Evolutionary conservation across 2,888 invertebrate genomes (phyloP), one percentile per base, ranked within the genome.

Genomic region (Diogma glabrata): DNA sequence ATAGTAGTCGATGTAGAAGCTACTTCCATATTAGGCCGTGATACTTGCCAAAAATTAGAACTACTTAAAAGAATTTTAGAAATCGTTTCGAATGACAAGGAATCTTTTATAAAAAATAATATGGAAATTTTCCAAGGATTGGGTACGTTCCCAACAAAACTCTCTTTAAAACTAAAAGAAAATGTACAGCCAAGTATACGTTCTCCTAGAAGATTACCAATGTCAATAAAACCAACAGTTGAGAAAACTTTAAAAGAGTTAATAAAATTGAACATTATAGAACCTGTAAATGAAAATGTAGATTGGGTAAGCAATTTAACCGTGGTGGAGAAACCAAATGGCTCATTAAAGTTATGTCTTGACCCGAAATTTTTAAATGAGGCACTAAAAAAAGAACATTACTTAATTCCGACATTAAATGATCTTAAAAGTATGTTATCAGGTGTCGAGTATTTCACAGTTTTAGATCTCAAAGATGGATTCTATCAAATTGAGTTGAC

Each of bases 141-240:
- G 50, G 59, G 58, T 3, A 55, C 55, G 24, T 38, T 59, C 12
- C 43, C 51, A 16, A 51, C 43, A 17, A 43, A 5, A 38, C 58
- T 52, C 17, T 28, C 51, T 16, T 54, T 57, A 30, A 30, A 56
- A 30, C 16, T 58, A 22, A 43, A 49, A 23, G 26, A 45, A 17
- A n/a, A n/a, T n/a, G n/a, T n/a, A n/a, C n/a, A n/a, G n/a, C n/a
- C n/a, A n/a, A n/a, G n/a, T n/a, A n/a, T 52, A 17, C 52, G 56
- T 36, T 53, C 57, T 12, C 51, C 55, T 24, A 54, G 58, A 33
- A 54, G 55, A 53, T 53, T 59, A 4, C 56, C 59, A 22, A 7
- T 43, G 20, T 19, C 17, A 19, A 16, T 43, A 19, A 16, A 43
- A 19, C 17, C 17, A 3, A 43, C 17, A 10, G 40, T 19, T 19